Evolutionary conservation across 1,140 invertebrate species (phyloP).

Genomic region (Physella acuta): DNA sequence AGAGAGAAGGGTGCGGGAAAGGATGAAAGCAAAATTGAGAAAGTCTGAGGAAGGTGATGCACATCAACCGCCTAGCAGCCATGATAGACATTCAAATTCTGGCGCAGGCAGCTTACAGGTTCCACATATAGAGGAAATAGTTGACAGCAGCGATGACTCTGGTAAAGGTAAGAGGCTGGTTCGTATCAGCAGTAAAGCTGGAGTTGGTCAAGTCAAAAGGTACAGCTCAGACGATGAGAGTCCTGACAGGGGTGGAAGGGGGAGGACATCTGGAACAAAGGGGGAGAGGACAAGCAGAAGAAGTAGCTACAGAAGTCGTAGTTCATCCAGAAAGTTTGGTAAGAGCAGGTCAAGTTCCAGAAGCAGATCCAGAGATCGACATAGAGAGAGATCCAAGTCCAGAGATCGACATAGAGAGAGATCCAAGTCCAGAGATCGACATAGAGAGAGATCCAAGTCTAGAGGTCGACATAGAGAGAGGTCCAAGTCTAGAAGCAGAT

Average conservation of each 20-base stretch:
- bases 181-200: not conserved
- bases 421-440: not conserved
- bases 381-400: not conserved
- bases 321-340: not conserved
- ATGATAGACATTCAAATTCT: too few relatives aligned
- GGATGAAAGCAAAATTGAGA: conserved; percentile 9
- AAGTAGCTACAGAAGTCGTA: not conserved
- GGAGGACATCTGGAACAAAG: not conserved
- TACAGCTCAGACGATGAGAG: not conserved
- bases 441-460: not conserved
- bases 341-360: not conserved
- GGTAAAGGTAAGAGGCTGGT: not conserved
- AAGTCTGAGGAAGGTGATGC: too few relatives aligned
- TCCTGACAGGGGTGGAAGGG: not conserved
- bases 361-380: not conserved
- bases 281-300: not conserved
- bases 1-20: conserved; percentile 14
- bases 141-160: too few relatives aligned
- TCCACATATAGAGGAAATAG: too few relatives aligned
- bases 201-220: not conserved
- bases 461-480: not conserved
- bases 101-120: too few relatives aligned
- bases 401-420: not conserved
- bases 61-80: too few relatives aligned
- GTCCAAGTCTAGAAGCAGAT: not conserved